Evolutionary conservation across 2,888 invertebrate genomes (phyloP).

Genomic region (Heliconius ismenius): DNA sequence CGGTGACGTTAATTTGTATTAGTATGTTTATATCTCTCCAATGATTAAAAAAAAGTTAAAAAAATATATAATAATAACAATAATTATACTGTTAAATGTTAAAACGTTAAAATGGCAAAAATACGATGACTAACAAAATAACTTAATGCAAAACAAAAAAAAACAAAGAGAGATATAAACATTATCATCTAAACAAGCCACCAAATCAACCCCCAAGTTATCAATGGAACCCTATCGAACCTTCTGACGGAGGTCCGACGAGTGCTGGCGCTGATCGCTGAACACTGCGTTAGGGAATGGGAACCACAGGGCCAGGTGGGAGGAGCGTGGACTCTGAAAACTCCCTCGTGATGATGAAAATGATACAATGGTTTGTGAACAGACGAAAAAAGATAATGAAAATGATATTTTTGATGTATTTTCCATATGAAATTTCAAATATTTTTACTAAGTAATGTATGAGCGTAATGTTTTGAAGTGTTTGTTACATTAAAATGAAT

Average conservation of each 20-base stretch:
- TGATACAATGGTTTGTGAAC: constrained; percentile 29
- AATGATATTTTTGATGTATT: neutral
- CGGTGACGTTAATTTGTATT: constrained; percentile 43
- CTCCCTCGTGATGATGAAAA: constrained; percentile 49
- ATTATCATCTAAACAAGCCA: constrained; percentile 39
- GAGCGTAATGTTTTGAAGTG: neutral
- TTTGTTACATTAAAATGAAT: constrained; percentile 8
- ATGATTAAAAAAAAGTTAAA: neutral
- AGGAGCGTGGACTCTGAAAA: constrained; percentile 81
- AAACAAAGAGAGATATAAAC: constrained; percentile 36
- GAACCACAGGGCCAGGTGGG: constrained; percentile 83
- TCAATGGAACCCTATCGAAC: constrained; percentile 58
- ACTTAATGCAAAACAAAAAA: neutral
- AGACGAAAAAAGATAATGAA: neutral
- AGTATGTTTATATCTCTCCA: constrained; percentile 43
- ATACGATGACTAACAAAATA: neutral
- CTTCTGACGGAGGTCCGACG: constrained; percentile 76
- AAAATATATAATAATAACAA: neutral
- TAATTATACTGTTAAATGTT: neutral
- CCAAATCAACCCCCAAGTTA: constrained; percentile 44
- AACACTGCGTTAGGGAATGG: constrained; percentile 83
- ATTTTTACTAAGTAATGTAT: neutral
- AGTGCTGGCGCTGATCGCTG: constrained; percentile 77
- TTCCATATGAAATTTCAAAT: neutral
- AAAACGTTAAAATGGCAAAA: neutral